These are phyloP conservation scores for Oryctes rhinoceros DNA, from an alignment of 1,140 invertebrate genomes.

Conservation along the genomic window DNA sequence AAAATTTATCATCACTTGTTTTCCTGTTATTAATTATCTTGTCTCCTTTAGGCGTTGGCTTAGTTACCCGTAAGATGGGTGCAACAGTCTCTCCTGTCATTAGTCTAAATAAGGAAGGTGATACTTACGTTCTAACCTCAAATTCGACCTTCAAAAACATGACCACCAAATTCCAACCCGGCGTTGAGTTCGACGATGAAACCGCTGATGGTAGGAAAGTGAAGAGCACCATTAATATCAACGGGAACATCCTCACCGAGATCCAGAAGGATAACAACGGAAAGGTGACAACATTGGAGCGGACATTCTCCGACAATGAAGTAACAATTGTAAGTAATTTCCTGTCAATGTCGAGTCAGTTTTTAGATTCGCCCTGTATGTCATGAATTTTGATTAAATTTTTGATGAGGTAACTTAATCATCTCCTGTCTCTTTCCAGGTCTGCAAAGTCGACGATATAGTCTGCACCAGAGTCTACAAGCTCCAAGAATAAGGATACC, in stretches of 20 bases:
- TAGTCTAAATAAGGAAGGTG: slow-evolving; percentile 73
- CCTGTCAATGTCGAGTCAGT: neutral
- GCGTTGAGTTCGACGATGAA: slow-evolving; percentile 85
- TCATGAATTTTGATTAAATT: neutral
- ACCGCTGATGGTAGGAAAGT: slow-evolving; percentile 87
- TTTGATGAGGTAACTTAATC: neutral
- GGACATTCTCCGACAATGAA: slow-evolving; percentile 75
- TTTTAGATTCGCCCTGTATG: neutral
- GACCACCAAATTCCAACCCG: slow-evolving; percentile 80
- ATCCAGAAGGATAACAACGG: slow-evolving; percentile 74
- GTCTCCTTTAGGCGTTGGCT: slow-evolving; percentile 73
- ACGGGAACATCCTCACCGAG: slow-evolving; percentile 76
- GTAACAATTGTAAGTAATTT: slow-evolving; percentile 70
- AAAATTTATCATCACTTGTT: no score
- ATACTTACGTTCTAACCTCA: slow-evolving; percentile 77
- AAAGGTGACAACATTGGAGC: slow-evolving; percentile 70
- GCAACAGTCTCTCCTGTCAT: slow-evolving; percentile 76
- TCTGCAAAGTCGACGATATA: slow-evolving; percentile 69
- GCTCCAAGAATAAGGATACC: slow-evolving; percentile 50
- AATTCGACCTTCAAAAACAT: slow-evolving; percentile 86
- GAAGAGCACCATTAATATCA: slow-evolving; percentile 72
- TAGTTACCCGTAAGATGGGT: slow-evolving; percentile 79
- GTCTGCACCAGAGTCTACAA: slow-evolving; percentile 68
- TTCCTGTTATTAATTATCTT: no score
- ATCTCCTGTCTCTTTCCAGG: slow-evolving; percentile 60